These are phyloP conservation scores for Indicator maculatus DNA, from an alignment of 2,113 vertebrate genomes.

Conservation along the genomic window DNA sequence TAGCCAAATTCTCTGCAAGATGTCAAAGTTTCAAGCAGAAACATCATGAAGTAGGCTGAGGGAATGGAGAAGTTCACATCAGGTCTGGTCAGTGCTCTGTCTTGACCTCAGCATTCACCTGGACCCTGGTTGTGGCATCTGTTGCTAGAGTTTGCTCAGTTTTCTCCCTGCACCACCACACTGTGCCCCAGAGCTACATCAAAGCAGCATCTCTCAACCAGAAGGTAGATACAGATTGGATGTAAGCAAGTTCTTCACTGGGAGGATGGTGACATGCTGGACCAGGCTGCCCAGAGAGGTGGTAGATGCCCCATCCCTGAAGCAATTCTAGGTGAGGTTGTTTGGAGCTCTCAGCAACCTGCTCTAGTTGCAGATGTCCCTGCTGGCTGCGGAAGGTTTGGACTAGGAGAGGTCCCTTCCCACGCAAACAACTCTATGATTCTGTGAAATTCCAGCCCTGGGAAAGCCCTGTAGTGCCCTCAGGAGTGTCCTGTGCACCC, in stretches of 20 bases:
- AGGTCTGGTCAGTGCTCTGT: background rate
- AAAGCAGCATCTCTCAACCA: background rate
- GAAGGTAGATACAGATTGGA: no score
- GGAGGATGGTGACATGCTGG: no score
- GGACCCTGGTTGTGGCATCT: background rate
- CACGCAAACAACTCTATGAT: background rate
- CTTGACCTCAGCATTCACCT: background rate
- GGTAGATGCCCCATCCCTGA: no score
- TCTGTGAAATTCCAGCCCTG: background rate
- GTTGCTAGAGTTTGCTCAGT: accelerated
- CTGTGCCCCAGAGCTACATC: accelerated
- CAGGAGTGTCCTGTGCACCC: background rate
- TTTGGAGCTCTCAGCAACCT: background rate
- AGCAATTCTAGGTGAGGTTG: background rate
- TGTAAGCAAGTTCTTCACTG: no score
- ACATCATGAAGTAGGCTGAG: no score
- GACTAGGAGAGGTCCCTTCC: background rate
- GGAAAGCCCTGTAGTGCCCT: background rate
- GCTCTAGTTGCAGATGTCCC: background rate
- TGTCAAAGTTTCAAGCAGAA: background rate
- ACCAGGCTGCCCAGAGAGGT: no score
- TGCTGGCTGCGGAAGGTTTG: background rate
- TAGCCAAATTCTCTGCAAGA: background rate
- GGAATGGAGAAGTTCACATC: background rate
- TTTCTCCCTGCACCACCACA: background rate